Evolutionary conservation across 1,140 invertebrate genomes (phyloP).

Genomic region (Drosophila kohkoa): DNA sequence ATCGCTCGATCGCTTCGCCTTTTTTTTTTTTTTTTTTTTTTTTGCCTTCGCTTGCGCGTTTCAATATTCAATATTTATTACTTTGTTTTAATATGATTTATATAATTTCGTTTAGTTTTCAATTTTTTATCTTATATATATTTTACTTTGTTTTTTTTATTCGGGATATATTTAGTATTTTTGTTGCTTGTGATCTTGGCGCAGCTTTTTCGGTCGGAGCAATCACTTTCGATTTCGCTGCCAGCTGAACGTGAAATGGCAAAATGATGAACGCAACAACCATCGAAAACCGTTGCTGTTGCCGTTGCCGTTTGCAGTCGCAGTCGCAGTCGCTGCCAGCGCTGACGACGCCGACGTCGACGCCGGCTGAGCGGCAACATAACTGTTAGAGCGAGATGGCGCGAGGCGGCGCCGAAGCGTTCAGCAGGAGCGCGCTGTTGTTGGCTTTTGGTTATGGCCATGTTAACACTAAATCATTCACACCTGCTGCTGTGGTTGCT

Average conservation of each 20-base stretch:
- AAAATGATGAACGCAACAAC: conserved; percentile 82
- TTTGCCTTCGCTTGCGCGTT: no score
- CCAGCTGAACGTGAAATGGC: conserved; percentile 84
- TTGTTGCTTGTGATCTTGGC: conserved; percentile 35
- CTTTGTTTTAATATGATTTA: not conserved
- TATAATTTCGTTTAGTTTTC: conserved; percentile 14
- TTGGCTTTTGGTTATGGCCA: conserved; percentile 62
- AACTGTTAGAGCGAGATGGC: not conserved
- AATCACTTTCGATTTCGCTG: conserved; percentile 84
- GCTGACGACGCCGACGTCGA: conserved; percentile 10
- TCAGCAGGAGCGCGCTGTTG: conserved; percentile 12
- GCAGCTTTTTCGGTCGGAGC: conserved; percentile 62
- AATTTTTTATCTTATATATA: not conserved
- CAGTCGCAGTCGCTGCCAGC: conserved; percentile 7
- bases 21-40: no score
- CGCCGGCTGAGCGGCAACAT: conserved; percentile 10
- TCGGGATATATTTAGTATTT: conserved; percentile 4
- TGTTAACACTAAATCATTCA: conserved; percentile 80
- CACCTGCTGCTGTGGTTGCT: conserved; percentile 53
- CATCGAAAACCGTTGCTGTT: conserved; percentile 79
- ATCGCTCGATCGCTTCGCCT: not conserved
- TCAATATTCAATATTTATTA: no score
- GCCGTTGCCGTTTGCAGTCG: conserved; percentile 52
- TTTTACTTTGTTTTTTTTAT: conserved; percentile 9
- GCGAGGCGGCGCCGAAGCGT: not conserved